phyloP scores from a whole-genome alignment of 2,113 vertebrate genomes.

The Erpornis zantholeuca region DNA sequence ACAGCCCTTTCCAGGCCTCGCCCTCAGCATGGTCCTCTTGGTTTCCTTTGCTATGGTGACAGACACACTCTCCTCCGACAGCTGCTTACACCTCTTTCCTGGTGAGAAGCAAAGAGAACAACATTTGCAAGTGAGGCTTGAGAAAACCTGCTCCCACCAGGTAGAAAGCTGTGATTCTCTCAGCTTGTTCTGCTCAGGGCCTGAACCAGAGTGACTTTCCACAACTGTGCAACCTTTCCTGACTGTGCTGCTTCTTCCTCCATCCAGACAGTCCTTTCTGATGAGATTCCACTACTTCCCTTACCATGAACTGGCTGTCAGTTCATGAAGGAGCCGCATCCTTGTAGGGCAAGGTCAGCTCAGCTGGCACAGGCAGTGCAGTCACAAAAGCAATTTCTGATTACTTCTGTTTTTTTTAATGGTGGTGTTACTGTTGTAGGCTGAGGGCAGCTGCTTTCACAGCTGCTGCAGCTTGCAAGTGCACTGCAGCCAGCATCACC shows the following conservation, averaged over 20 bases:
- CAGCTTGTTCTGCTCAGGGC: neutral
- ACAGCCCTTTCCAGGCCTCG: neutral
- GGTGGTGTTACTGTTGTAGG: neutral
- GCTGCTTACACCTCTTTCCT: neutral
- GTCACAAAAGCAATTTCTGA: neutral
- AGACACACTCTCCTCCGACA: neutral
- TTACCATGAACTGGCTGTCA: neutral
- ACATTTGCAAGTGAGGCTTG: neutral
- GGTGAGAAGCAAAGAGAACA: neutral
- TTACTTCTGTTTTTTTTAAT: neutral
- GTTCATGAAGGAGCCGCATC: too few relatives aligned
- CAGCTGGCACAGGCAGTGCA: neutral
- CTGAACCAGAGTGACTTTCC: neutral
- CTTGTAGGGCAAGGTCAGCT: neutral
- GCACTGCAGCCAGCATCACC: neutral
- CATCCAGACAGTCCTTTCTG: neutral
- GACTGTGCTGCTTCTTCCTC: neutral
- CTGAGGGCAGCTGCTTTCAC: neutral
- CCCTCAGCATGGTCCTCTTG: neutral
- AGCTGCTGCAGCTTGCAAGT: neutral
- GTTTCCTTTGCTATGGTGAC: neutral
- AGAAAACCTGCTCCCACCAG: neutral
- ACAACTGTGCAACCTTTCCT: too few relatives aligned
- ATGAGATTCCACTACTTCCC: neutral
- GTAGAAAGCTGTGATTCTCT: neutral